Evolutionary conservation across 2,113 vertebrate species (phyloP).

Genomic region (Grammomys surdaster): DNA sequence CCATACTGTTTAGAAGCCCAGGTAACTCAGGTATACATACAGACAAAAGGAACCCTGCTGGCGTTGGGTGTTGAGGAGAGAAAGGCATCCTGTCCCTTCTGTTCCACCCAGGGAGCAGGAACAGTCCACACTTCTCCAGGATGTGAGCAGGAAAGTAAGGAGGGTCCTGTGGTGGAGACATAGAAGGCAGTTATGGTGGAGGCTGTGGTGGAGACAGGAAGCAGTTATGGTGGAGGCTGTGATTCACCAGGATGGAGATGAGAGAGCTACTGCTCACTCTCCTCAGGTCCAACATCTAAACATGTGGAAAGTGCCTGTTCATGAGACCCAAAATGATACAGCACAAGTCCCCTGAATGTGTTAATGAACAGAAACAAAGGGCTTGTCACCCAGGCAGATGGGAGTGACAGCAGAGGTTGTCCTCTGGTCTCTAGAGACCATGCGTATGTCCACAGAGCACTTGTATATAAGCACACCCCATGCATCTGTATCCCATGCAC

Average conservation of each 20-base stretch:
- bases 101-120: background rate
- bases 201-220: too few species aligned
- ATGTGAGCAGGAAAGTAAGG: background rate
- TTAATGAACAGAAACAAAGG: background rate
- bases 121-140: background rate
- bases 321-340: background rate
- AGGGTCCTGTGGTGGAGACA: background rate
- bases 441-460: background rate
- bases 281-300: background rate
- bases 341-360: background rate
- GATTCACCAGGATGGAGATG: background rate
- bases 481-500: background rate
- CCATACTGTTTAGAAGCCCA: background rate
- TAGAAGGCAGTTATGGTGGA: background rate
- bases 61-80: background rate
- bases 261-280: background rate
- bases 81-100: too few species aligned
- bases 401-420: too few species aligned
- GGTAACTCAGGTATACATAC: background rate
- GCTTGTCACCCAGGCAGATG: background rate
- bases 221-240: background rate
- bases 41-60: background rate
- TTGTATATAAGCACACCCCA: background rate
- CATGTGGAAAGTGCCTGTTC: background rate
- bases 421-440: too few species aligned